A percentile compares a stretch with the other conserved stretches of the same genome.
phyloP scores from a whole-genome alignment of 2,113 vertebrate species.

The Donacobius atricapilla region DNA sequence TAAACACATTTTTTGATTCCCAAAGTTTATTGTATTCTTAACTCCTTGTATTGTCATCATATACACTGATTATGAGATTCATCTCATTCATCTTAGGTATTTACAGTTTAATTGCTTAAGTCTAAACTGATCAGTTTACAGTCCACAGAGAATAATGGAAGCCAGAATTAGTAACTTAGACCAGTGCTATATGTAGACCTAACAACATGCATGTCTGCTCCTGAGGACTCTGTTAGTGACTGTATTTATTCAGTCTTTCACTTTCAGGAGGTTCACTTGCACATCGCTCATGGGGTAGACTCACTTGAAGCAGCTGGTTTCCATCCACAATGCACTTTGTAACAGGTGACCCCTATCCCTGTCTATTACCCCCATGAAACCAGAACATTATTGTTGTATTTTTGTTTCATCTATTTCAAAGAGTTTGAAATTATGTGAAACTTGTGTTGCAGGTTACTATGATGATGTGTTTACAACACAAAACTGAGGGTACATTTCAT shows the following conservation, averaged over 20 bases:
- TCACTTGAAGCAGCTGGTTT: neutral
- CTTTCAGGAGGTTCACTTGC: neutral
- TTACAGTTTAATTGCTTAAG: neutral
- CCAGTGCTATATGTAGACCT: neutral
- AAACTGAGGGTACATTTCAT: neutral
- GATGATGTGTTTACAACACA: neutral
- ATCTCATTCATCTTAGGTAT: neutral
- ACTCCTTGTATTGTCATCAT: neutral
- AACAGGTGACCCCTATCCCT: neutral
- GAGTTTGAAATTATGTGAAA: neutral
- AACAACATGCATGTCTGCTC: neutral
- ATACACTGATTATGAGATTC: neutral
- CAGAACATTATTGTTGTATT: neutral
- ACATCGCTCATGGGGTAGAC: fast-evolving
- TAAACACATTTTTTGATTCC: neutral
- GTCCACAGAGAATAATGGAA: neutral
- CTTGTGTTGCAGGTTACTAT: neutral
- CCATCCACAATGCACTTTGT: neutral
- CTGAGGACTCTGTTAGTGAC: neutral
- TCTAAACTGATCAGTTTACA: neutral
- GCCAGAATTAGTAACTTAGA: neutral
- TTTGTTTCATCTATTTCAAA: conserved; percentile 1
- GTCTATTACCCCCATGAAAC: neutral
- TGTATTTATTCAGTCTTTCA: neutral
- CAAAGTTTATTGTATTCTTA: neutral